Evolutionary conservation across 2,113 vertebrate genomes (phyloP).

Genomic region (Xiphophorus maculatus): DNA sequence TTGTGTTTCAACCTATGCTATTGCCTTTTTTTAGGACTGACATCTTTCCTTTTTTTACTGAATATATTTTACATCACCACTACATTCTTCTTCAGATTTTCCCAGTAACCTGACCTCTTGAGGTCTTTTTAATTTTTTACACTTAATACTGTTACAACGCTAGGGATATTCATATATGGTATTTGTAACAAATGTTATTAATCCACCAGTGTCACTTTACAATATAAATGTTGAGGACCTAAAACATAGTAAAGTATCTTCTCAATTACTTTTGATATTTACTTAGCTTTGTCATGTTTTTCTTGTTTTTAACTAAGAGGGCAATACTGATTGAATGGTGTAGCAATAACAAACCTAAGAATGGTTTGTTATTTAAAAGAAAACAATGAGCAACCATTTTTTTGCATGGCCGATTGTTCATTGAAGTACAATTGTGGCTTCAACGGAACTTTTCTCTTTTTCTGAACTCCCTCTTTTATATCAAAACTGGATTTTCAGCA

Average conservation of each 20-base stretch:
- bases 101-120: constrained; percentile 48
- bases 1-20: constrained; percentile 83
- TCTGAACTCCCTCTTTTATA: constrained; percentile 14
- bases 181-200: constrained; percentile 44
- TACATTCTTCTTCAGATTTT: constrained; percentile 62
- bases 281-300: constrained; percentile 49
- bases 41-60: constrained; percentile 68
- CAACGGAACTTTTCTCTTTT: constrained; percentile 5
- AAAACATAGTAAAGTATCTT: constrained; percentile 30
- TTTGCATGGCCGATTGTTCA: constrained; percentile 32
- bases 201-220: constrained; percentile 52
- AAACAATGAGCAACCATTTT: not conserved
- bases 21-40: constrained; percentile 85
- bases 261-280: constrained; percentile 41
- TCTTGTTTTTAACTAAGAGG: constrained; percentile 36
- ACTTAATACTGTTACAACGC: constrained; percentile 81
- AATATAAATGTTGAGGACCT: constrained; percentile 53
- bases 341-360: constrained; percentile 47
- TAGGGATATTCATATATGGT: constrained; percentile 66
- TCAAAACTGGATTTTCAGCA: constrained; percentile 13
- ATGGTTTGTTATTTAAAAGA: constrained; percentile 19
- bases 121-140: constrained; percentile 66
- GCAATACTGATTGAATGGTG: constrained; percentile 57
- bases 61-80: constrained; percentile 41
- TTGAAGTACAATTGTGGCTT: constrained; percentile 19